These are phyloP conservation scores for human (Homo sapiens) DNA, from an alignment of 2,113 vertebrate genomes.

Conservation along the genomic window GRCh38 chr11:16104501-16105000, in stretches of 20 bases:
- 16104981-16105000: background rate
- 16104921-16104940: background rate
- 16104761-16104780: background rate
- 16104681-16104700: constrained; percentile 10
- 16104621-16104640: background rate
- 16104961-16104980: background rate
- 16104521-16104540: constrained; percentile 28
- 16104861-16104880: constrained; percentile 21
- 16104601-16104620: too few species aligned
- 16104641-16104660: background rate
- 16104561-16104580: background rate
- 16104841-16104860: constrained; percentile 18
- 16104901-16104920: background rate
- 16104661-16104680: background rate
- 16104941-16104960: background rate
- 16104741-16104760: background rate
- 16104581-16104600: background rate
- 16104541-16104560: background rate
- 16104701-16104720: background rate
- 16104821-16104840: constrained; percentile 16
- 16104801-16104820: constrained; percentile 43
- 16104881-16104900: constrained; percentile 38
- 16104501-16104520: constrained; percentile 11
- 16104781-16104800: constrained; percentile 36
- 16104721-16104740: constrained; percentile 53